These are phyloP conservation scores for Aegithalos caudatus DNA, from an alignment of 2,113 vertebrate species.

Conservation along the genomic window DNA sequence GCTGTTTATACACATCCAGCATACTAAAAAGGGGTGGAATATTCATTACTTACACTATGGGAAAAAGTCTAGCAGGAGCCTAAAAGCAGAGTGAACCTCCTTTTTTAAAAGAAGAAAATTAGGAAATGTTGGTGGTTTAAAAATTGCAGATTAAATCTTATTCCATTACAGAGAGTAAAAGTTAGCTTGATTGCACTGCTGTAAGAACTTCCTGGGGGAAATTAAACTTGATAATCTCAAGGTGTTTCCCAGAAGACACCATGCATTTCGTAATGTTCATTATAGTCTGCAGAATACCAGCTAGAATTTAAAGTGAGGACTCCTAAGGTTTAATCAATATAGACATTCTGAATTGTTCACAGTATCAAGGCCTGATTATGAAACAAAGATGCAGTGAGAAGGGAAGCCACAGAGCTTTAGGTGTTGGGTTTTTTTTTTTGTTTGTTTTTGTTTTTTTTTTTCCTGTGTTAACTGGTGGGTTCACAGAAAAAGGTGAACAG, in stretches of 20 bases:
- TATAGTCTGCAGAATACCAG: slow-evolving; percentile 48
- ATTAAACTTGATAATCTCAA: slow-evolving; percentile 67
- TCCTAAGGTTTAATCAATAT: slow-evolving; percentile 66
- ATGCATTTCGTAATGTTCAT: slow-evolving; percentile 43
- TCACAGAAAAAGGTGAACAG: background rate
- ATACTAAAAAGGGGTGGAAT: background rate
- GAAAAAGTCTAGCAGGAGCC: background rate
- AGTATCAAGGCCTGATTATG: background rate
- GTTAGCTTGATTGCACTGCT: slow-evolving; percentile 49
- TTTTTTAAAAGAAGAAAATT: background rate
- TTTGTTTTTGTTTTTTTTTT: background rate
- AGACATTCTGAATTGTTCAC: slow-evolving; percentile 48
- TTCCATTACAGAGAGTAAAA: slow-evolving; percentile 54
- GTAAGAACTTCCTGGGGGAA: slow-evolving; percentile 63
- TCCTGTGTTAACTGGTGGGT: background rate
- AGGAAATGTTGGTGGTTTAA: background rate
- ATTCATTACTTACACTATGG: background rate
- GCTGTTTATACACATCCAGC: background rate
- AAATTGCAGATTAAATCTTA: slow-evolving; percentile 57
- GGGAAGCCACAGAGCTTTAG: background rate
- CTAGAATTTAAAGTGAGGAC: slow-evolving; percentile 40
- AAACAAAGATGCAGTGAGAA: background rate
- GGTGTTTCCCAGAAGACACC: slow-evolving; percentile 44
- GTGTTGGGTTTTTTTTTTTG: background rate
- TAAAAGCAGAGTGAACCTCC: background rate